phyloP scores from a whole-genome alignment of 2,888 invertebrate genomes.

The Schizaphis graminum region DNA sequence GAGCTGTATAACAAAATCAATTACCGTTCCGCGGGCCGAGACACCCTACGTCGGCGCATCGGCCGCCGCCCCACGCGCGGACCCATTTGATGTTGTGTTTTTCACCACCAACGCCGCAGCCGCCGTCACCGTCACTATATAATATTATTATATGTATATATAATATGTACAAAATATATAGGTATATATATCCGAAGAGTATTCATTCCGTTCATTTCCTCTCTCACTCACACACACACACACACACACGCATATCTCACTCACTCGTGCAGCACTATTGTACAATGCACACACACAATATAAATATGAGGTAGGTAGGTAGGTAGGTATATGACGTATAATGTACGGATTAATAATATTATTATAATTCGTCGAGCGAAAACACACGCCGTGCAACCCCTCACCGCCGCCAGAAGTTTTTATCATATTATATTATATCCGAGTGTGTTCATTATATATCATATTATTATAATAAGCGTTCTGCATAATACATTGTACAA shows the following conservation, averaged over 20 bases:
- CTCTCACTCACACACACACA: not conserved
- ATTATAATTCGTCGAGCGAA: not conserved
- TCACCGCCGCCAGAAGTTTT: not conserved
- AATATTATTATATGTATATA: not conserved
- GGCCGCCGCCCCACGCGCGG: not conserved
- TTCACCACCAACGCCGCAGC: constrained; percentile 8
- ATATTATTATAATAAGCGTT: not conserved
- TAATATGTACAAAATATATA: too few species aligned
- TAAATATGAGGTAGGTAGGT: not conserved
- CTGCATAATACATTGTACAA: not conserved
- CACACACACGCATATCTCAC: not conserved
- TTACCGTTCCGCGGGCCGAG: constrained; percentile 33
- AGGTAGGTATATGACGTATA: not conserved
- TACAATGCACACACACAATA: not conserved
- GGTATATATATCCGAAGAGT: not conserved
- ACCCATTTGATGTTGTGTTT: constrained; percentile 19
- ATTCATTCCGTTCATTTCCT: not conserved
- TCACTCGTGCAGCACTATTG: not conserved
- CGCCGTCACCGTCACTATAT: not conserved
- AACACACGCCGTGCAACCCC: not conserved
- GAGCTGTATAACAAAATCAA: constrained; percentile 52
- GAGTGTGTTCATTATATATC: not conserved
- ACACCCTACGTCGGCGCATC: not conserved
- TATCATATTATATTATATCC: not conserved
- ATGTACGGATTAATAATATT: not conserved